A percentile compares a stretch with the other conserved stretches of the same genome.
These are phyloP conservation scores for Apodemia mormo DNA, from an alignment of 2,888 invertebrate species.

Conservation along the genomic window DNA sequence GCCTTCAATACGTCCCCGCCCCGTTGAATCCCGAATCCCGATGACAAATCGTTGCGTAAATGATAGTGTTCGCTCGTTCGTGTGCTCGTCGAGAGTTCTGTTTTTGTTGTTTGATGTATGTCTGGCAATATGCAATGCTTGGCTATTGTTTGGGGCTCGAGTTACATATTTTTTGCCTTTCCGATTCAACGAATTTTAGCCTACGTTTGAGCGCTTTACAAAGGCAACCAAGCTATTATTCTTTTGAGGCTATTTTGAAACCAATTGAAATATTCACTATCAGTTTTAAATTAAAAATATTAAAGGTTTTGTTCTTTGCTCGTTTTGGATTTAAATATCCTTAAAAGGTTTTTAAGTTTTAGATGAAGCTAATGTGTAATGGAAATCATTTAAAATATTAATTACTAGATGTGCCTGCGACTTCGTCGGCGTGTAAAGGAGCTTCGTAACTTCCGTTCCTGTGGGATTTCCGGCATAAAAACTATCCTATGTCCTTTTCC, in stretches of 20 bases:
- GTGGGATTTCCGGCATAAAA: no score
- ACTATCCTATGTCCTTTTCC: no score
- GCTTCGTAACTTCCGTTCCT: no score
- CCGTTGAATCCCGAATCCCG: constrained; percentile 62
- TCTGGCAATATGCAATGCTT: constrained; percentile 50
- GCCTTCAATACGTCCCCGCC: constrained; percentile 47
- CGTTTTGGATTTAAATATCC: no score
- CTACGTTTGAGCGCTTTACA: constrained; percentile 10
- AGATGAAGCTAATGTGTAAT: no score
- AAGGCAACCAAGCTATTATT: not conserved
- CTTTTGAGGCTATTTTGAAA: not conserved
- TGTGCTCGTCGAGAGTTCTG: constrained; percentile 56
- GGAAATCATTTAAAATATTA: no score
- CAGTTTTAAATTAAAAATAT: no score
- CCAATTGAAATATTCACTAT: no score
- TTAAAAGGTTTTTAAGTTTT: no score
- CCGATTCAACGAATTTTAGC: constrained; percentile 43
- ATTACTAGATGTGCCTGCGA: no score
- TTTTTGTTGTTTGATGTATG: constrained; percentile 79
- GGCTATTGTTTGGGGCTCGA: constrained; percentile 51
- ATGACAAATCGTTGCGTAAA: constrained; percentile 80
- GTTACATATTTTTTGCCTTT: constrained; percentile 46
- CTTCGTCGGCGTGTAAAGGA: no score
- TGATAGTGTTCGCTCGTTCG: constrained; percentile 73
- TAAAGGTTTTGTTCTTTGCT: no score